Evolutionary conservation across 2,113 vertebrate species (phyloP), one percentile per base, ranked within the genome.

Genomic region (Cephalopterus ornatus): DNA sequence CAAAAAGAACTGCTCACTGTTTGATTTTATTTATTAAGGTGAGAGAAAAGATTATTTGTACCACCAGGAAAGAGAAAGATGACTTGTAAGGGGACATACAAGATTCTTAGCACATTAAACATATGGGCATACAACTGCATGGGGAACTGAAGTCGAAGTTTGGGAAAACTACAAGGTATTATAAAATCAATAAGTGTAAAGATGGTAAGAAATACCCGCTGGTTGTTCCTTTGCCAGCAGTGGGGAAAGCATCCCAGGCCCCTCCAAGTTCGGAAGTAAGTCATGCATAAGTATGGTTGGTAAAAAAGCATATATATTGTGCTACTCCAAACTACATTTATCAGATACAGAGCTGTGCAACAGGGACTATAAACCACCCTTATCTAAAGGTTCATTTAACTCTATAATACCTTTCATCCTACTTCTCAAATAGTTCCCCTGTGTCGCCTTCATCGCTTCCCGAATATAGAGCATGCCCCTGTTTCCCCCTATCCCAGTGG

Each of bases 271-370:
- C 72, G 49, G 41, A 89, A 87, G 22, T 30, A 35, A 61, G 49
- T 50, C 26, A 47, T 32, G 16, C 6, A 13, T 0, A 3, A 47
- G 2, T 47, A 35, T 3, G 2, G 6, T 8, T 84, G 12, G 27
- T 80, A 84, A n/a, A 85, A 78, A 42, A 24, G 0, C 11, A 76
- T 46, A 47, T 39, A 4, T 35, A 35, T 50, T 37, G 4, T 71
- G 24, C 11, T 53, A 16, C 15, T 73, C 22, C 24, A 70, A 70
- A 41, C 11, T 44, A 14, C 7, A 61, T 73, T 70, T 80, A 52
- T 65, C 35, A 55, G 39, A 49, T 5, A 47, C 1, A 52, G 10
- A 66, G 53, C 33, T 80, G 56, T 63, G 77, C 24, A 49, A 33
- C 2, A 21, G 26, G 20, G 24, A 50, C 55, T 68, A 18, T 23